phyloP scores from a whole-genome alignment of 2,113 vertebrate genomes.

The Corythaeola cristata region DNA sequence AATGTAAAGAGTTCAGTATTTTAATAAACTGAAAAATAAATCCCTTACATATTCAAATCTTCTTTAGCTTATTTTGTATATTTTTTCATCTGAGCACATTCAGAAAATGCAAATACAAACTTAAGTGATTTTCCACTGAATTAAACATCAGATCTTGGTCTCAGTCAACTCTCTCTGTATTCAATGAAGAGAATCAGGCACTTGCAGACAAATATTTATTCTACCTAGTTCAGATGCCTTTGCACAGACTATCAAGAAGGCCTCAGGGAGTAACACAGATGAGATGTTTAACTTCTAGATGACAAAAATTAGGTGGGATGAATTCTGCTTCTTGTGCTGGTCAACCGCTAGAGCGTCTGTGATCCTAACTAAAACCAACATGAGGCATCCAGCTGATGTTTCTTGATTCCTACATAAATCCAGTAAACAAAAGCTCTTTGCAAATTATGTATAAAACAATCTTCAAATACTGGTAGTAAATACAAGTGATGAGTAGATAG shows the following conservation, averaged over 20 bases:
- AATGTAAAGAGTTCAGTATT: background rate
- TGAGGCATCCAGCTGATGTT: background rate
- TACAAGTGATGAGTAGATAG: background rate
- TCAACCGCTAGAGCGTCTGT: background rate
- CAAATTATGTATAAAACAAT: background rate
- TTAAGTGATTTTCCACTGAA: background rate
- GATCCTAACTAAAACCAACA: background rate
- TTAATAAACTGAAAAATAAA: constrained; percentile 24
- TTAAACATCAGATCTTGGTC: background rate
- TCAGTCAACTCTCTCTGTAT: background rate
- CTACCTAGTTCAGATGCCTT: background rate
- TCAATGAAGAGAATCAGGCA: background rate
- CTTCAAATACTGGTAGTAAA: background rate
- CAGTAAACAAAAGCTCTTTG: background rate
- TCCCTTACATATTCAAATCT: background rate
- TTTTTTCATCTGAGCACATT: background rate
- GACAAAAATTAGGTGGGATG: background rate
- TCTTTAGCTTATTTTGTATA: background rate
- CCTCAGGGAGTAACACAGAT: background rate
- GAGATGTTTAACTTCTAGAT: background rate
- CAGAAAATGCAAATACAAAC: background rate
- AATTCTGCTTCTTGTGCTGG: background rate
- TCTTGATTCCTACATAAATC: background rate
- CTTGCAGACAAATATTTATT: background rate
- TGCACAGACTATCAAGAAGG: background rate